A percentile compares a stretch with the other conserved stretches of the same genome.
These are phyloP conservation scores for Indicator indicator DNA, from an alignment of 2,113 vertebrate species.

Conservation along the genomic window DNA sequence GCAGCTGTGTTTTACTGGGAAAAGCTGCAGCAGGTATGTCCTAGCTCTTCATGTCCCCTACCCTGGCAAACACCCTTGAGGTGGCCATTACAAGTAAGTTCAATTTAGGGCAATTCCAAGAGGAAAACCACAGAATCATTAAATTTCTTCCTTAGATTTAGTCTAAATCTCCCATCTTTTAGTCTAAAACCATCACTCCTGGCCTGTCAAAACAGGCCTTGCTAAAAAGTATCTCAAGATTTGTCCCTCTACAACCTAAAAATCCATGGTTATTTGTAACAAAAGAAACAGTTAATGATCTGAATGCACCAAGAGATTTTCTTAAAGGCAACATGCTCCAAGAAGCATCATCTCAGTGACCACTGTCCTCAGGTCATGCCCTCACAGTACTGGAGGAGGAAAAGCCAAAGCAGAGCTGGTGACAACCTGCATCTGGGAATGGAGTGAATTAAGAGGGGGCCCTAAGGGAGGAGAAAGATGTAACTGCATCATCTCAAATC, in stretches of 20 bases:
- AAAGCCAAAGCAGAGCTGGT: not conserved
- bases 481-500: not conserved
- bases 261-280: not conserved
- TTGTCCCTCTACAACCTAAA: not conserved
- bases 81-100: not conserved
- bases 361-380: not conserved
- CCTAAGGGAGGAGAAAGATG: not conserved
- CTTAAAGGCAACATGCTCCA: not conserved
- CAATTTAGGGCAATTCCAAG: not conserved
- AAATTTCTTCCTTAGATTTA: too few species aligned
- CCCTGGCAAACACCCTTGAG: not conserved
- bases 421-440: not conserved
- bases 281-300: not conserved
- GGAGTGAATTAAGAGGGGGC: fast-evolving
- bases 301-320: not conserved
- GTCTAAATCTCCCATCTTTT: too few species aligned
- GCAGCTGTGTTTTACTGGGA: not conserved
- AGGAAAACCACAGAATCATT: not conserved
- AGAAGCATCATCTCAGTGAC: not conserved
- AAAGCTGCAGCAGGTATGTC: not conserved
- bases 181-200: too few species aligned
- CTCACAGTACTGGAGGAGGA: not conserved
- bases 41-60: not conserved
- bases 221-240: too few species aligned
- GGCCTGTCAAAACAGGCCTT: too few species aligned